Percentiles rank a stretch among this genome's conserved stretches.
Evolutionary conservation across 2,797 vertebrate genomes (phyloP).

Genomic region (Anguilla pacifica): DNA sequence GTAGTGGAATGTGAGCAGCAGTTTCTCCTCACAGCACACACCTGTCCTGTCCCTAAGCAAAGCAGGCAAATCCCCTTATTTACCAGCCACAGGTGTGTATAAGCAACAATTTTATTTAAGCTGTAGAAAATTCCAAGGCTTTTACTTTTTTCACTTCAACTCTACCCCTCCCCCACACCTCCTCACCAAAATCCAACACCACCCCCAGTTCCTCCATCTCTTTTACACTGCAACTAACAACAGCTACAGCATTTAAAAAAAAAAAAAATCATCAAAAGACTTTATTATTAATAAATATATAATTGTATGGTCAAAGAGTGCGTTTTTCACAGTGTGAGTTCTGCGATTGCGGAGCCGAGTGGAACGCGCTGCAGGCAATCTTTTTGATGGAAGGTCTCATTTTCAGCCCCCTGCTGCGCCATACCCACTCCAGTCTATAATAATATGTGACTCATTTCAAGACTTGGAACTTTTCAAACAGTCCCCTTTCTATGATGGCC

Average conservation of each 20-base stretch:
- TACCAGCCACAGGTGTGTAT: slow-evolving; percentile 64
- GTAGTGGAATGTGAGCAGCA: slow-evolving; percentile 9
- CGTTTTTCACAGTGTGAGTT: slow-evolving; percentile 79
- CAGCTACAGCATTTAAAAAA: slow-evolving; percentile 37
- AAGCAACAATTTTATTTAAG: slow-evolving; percentile 25
- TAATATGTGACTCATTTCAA: slow-evolving; percentile 81
- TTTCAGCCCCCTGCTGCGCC: slow-evolving; percentile 79
- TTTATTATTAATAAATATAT: slow-evolving; percentile 77
- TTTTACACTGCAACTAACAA: slow-evolving; percentile 41
- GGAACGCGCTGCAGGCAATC: slow-evolving; percentile 80
- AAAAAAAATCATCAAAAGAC: slow-evolving; percentile 66
- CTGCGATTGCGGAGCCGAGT: slow-evolving; percentile 73
- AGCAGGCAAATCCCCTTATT: slow-evolving; percentile 69
- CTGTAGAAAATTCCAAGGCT: not conserved
- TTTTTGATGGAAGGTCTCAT: slow-evolving; percentile 83
- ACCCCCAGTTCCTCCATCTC: not conserved
- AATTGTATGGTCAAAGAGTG: slow-evolving; percentile 79
- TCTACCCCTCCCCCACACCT: not conserved
- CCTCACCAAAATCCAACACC: not conserved
- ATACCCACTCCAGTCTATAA: slow-evolving; percentile 80
- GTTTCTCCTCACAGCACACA: slow-evolving; percentile 7
- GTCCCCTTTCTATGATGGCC: slow-evolving; percentile 77
- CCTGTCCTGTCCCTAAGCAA: slow-evolving; percentile 61
- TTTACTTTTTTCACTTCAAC: not conserved
- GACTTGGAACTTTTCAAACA: slow-evolving; percentile 81